phyloP scores from a whole-genome alignment of 2,797 vertebrate genomes.

The Danio aesculapii region DNA sequence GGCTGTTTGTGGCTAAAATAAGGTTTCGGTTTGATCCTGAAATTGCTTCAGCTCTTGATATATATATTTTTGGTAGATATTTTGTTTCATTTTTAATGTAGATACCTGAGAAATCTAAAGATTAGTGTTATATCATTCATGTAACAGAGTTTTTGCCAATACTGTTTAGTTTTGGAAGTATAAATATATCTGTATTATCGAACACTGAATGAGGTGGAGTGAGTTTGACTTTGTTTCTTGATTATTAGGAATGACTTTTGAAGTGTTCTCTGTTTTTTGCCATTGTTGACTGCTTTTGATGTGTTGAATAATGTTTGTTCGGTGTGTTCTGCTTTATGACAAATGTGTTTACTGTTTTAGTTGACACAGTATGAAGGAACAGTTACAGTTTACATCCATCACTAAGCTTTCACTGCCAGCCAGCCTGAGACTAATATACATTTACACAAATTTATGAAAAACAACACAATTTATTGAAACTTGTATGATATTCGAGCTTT shows the following conservation, averaged over 20 bases:
- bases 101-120: not conserved
- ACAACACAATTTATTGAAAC: not conserved
- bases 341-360: conserved; percentile 18
- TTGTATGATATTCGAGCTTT: not conserved
- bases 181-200: not conserved
- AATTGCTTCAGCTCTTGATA: not conserved
- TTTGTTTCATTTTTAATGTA: not conserved
- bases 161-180: conserved; percentile 3
- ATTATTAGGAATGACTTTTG: not conserved
- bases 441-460: conserved; percentile 17
- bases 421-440: not conserved
- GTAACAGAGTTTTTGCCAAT: not conserved
- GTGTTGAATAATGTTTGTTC: not conserved
- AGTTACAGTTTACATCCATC: conserved; percentile 32
- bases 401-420: conserved; percentile 55
- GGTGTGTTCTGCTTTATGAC: not conserved
- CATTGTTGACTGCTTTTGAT: conserved; percentile 4
- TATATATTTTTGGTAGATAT: not conserved
- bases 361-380: not conserved
- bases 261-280: not conserved
- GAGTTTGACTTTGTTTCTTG: not conserved
- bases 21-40: conserved; percentile 1
- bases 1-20: conserved; percentile 3
- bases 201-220: not conserved
- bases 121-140: not conserved